Base-by-base conservation (phyloP, 2,888 invertebrate genomes). In the Drosophila paranaensis region DNA sequence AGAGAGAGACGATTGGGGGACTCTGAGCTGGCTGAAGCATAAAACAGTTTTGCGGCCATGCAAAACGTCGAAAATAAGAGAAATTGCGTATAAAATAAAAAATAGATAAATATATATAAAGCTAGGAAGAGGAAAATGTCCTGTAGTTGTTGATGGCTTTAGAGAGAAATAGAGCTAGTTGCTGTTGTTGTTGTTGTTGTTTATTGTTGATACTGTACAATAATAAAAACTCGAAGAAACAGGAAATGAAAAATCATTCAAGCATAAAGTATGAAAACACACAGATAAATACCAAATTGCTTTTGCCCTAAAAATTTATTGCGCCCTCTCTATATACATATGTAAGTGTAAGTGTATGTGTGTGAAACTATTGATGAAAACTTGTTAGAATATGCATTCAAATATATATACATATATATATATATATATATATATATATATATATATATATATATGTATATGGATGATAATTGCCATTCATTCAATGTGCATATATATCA, bases 221-320 rank as follows among this genome's bases (percentile, higher is more conserved):
- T 71, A 81, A 81, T 78, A 77, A 72, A 80, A 71, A 71, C 60
- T 78, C 70, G 42, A 57, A 77, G 73, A 70, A 80, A 77, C 68
- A 76, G 78, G 82, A 84, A 84, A 87, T 87, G 82, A 78, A 82
- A 82, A 87, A 82, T 84, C 88, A 82, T 72, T 84, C 80, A 82
- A 84, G 82, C 88, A 84, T 80, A 84, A 84, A 84, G 76, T 87
- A 80, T 82, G 82, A 84, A 84, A 87, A 84, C 66, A 84, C 71
- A 87, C 75, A 87, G 78, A 84, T 82, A 84, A 84, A 84, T 84
- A 70, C 82, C 56, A 78, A 84, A 84, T 87, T 69, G 71, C 74
- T 80, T 71, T 75, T 77, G 51, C 60, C 72, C 67, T 71, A 51
- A 57, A 77, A 77, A 77, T 77, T 74, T 77, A 64, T 66, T 71